Conservation (phyloP, 2,113 vertebrate species). For the Miniopterus natalensis region DNA sequence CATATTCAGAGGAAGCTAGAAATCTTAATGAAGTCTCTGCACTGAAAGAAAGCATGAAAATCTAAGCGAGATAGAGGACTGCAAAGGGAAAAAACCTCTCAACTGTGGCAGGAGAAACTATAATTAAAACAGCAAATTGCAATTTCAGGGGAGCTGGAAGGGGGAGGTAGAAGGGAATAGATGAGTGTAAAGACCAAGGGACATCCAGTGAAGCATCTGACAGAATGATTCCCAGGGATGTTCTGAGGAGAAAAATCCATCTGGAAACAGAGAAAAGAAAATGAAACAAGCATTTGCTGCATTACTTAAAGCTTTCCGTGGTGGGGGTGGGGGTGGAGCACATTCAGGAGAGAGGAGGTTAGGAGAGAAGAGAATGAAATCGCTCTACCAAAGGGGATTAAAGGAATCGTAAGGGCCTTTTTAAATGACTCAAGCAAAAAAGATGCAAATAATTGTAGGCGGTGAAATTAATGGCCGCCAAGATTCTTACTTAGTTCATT, state of each 20-base stretch:
- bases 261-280: constrained; percentile 83
- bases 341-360: constrained; percentile 64
- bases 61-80: constrained; percentile 57
- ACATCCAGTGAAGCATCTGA: constrained; percentile 66
- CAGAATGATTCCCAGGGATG: constrained; percentile 78
- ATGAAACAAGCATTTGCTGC: constrained; percentile 82
- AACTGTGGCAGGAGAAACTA: constrained; percentile 58
- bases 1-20: constrained; percentile 56
- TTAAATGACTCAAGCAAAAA: constrained; percentile 66
- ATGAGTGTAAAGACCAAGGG: constrained; percentile 60
- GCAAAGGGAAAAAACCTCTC: constrained; percentile 41
- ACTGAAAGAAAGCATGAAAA: constrained; percentile 74
- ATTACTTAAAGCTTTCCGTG: constrained; percentile 80
- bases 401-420: constrained; percentile 76
- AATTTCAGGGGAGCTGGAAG: background rate
- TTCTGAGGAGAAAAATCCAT: constrained; percentile 77
- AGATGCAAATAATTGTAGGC: constrained; percentile 74
- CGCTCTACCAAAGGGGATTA: constrained; percentile 76
- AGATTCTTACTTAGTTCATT: constrained; percentile 71
- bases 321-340: background rate
- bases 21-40: constrained; percentile 78
- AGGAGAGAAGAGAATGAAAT: constrained; percentile 70
- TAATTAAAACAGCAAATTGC: constrained; percentile 80
- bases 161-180: background rate
- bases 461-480: constrained; percentile 80